A percentile compares a stretch with the other conserved stretches of the same genome.
phyloP scores from a whole-genome alignment of 2,113 vertebrate genomes.

The Nyctibius bracteatus region DNA sequence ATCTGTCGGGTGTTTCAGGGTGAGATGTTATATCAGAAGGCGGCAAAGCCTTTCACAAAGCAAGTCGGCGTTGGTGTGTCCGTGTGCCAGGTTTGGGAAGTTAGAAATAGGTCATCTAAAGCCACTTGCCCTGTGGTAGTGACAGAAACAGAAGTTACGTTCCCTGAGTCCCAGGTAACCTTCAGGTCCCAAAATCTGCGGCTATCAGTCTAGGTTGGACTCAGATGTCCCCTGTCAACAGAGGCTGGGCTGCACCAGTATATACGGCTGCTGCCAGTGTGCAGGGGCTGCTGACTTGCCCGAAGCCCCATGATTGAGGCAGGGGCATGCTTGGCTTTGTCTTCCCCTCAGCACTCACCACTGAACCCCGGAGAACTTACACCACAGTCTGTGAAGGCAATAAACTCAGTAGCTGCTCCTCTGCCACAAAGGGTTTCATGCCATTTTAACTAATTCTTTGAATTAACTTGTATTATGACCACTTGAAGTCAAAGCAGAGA shows the following conservation, averaged over 20 bases:
- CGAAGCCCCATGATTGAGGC: accelerated
- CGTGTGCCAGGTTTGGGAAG: not conserved
- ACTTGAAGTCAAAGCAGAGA: not conserved
- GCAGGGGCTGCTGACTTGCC: not conserved
- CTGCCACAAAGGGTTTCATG: not conserved
- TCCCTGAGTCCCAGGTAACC: not conserved
- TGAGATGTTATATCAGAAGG: not conserved
- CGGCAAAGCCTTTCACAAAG: not conserved
- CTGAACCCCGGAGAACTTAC: not conserved
- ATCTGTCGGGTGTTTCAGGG: not conserved
- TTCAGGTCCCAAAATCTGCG: not conserved
- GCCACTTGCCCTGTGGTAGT: not conserved
- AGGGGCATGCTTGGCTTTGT: not conserved
- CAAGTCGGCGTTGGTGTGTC: accelerated
- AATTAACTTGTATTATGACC: not conserved
- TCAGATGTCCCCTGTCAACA: not conserved
- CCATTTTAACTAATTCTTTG: not conserved
- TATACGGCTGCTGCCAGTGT: not conserved
- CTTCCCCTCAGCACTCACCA: not conserved
- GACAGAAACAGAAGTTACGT: not conserved
- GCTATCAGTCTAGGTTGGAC: accelerated
- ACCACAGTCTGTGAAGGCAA: not conserved
- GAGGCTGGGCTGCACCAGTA: not conserved
- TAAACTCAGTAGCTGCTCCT: not conserved
- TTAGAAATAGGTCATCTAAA: not conserved